Evolutionary conservation across 2,797 vertebrate genomes (phyloP).

Genomic region (Sitta carolinensis): DNA sequence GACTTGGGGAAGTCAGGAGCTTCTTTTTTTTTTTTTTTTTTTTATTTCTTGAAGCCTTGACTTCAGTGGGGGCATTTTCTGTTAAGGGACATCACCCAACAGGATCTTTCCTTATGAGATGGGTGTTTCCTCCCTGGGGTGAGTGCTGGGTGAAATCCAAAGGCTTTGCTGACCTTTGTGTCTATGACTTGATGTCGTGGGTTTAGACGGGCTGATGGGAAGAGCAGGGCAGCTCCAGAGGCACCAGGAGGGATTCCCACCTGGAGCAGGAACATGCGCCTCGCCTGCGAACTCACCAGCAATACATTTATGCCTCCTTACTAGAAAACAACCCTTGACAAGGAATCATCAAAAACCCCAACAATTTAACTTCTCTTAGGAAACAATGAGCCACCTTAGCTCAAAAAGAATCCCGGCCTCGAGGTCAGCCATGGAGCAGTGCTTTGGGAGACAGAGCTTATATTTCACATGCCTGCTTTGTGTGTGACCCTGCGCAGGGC

Average conservation of each 20-base stretch:
- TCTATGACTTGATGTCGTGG: neutral
- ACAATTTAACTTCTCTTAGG: neutral
- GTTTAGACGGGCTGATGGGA: neutral
- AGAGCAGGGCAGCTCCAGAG: neutral
- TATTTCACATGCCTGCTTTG: constrained; percentile 17
- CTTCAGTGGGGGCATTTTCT: neutral
- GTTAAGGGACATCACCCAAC: neutral
- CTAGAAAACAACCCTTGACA: neutral
- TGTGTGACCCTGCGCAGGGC: neutral
- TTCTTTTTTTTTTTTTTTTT: neutral
- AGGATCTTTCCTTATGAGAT: neutral
- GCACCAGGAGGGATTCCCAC: neutral
- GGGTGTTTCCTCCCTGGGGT: neutral
- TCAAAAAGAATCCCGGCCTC: neutral
- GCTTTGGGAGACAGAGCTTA: constrained; percentile 9
- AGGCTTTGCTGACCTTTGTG: neutral
- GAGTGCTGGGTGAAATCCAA: neutral
- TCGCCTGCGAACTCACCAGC: neutral
- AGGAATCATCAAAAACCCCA: neutral
- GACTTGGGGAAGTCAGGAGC: neutral
- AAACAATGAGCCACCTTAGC: neutral
- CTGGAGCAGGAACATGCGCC: rapidly evolving
- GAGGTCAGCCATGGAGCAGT: constrained; percentile 16
- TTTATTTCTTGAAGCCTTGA: neutral
- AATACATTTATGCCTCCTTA: neutral